phyloP scores from a whole-genome alignment of 2,888 invertebrate species.

The Polydrusus cervinus region DNA sequence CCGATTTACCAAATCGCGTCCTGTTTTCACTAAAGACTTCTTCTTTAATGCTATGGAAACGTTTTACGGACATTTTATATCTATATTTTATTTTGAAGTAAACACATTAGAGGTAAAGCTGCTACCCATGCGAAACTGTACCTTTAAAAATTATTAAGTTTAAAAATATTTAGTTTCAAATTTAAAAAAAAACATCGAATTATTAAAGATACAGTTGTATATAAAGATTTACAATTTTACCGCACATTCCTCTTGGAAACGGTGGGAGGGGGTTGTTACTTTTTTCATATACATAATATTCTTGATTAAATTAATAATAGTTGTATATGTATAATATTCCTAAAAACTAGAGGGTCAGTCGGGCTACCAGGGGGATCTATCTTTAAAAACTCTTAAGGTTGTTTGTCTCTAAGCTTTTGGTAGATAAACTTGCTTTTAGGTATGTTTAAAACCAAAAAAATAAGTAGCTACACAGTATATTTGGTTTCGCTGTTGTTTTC shows the following conservation, averaged over 20 bases:
- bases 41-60: too few relatives aligned
- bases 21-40: too few relatives aligned
- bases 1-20: too few relatives aligned
- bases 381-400: neutral
- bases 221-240: constrained; percentile 66
- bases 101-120: constrained; percentile 12
- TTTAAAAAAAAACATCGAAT: neutral
- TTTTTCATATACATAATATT: neutral
- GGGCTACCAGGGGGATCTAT: neutral
- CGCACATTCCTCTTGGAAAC: constrained; percentile 65
- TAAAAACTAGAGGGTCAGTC: constrained; percentile 24
- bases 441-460: neutral
- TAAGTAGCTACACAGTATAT: neutral
- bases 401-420: neutral
- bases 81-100: constrained; percentile 14
- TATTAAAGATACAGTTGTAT: constrained; percentile 50
- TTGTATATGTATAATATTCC: neutral
- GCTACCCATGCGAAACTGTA: constrained; percentile 36
- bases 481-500: neutral
- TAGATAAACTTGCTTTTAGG: neutral
- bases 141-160: constrained; percentile 29
- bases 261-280: constrained; percentile 66
- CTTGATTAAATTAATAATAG: constrained; percentile 1
- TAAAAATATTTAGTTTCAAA: constrained; percentile 6
- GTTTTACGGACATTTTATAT: too few relatives aligned